Percentiles rank a stretch among this genome's conserved stretches.
Evolutionary conservation across 2,113 vertebrate species (phyloP).

Genomic region (Andinoacara biseriatus): DNA sequence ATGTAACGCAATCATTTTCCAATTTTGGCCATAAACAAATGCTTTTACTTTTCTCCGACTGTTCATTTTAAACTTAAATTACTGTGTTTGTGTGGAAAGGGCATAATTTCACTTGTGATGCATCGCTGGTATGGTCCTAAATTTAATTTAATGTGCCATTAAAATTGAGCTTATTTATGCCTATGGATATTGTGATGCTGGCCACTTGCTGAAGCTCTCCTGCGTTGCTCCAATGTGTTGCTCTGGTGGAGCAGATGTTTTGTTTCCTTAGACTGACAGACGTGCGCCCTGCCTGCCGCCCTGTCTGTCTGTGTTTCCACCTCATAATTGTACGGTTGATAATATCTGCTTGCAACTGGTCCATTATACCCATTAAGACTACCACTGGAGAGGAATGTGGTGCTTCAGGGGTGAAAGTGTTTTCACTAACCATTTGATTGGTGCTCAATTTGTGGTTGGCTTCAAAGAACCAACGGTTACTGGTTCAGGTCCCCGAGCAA

Average conservation of each 20-base stretch:
- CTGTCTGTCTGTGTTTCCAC: constrained; percentile 51
- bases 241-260: background rate
- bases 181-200: background rate
- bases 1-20: background rate
- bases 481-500: constrained; percentile 48
- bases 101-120: background rate
- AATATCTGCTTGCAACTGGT: constrained; percentile 51
- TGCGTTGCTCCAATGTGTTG: background rate
- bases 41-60: background rate
- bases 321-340: constrained; percentile 68
- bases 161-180: background rate
- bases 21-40: background rate
- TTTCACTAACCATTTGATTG: constrained; percentile 68
- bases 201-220: background rate
- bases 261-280: constrained; percentile 39
- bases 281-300: constrained; percentile 18
- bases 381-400: constrained; percentile 49
- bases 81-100: background rate
- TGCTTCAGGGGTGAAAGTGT: constrained; percentile 70
- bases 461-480: constrained; percentile 64
- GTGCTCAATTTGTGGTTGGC: constrained; percentile 70
- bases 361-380: constrained; percentile 63
- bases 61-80: background rate
- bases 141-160: background rate
- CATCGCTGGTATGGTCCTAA: background rate